A percentile compares a stretch with the other conserved stretches of the same genome.
Conservation (phyloP, 1,140 invertebrate genomes). For the Drosophila seguyi region DNA sequence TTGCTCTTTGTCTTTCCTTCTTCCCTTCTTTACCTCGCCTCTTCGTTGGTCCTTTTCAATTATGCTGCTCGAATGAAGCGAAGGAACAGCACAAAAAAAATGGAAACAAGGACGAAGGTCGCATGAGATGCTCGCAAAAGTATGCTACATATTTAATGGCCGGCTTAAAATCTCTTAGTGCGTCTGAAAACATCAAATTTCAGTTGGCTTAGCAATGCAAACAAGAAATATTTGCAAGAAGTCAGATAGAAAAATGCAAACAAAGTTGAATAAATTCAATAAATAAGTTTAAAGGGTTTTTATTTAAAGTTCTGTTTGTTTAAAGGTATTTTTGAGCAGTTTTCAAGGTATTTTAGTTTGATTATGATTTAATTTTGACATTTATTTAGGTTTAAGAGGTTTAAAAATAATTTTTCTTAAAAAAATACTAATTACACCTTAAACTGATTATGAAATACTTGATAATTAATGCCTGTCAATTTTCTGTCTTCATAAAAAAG, state of each 20-base stretch:
- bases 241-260: background rate
- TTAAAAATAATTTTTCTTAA: too few species aligned
- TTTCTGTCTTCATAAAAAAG: too few species aligned
- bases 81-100: constrained; percentile 25
- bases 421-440: too few species aligned
- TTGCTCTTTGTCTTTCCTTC: constrained; percentile 37
- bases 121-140: constrained; percentile 65
- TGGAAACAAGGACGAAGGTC: constrained; percentile 65
- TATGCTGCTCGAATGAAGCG: constrained; percentile 75
- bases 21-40: background rate
- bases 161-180: constrained; percentile 14
- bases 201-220: constrained; percentile 10
- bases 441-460: too few species aligned
- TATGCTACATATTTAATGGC: constrained; percentile 65
- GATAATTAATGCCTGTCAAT: too few species aligned
- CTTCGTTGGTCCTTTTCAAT: constrained; percentile 61
- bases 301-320: background rate
- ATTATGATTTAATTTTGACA: too few species aligned
- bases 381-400: background rate
- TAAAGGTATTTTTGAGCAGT: background rate
- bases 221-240: background rate
- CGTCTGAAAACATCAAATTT: constrained; percentile 27
- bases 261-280: background rate
- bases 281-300: background rate
- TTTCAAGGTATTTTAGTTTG: background rate